Evolutionary conservation across 64 coral and sea anemone genomes (phyloP).

Genomic region (Actinia tenebrosa): DNA sequence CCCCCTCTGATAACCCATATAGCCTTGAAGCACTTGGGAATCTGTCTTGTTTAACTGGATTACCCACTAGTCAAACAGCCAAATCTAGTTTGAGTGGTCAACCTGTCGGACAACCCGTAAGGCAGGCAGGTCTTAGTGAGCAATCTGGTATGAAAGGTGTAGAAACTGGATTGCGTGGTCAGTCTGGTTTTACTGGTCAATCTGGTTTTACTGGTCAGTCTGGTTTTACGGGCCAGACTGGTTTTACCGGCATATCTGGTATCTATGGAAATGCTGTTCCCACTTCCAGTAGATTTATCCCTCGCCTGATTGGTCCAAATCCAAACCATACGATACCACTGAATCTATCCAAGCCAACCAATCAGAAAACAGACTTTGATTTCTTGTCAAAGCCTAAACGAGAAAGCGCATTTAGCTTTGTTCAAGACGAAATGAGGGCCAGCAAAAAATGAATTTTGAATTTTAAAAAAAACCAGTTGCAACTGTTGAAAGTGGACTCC

Average conservation of each 20-base stretch:
- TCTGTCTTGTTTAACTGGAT: not conserved
- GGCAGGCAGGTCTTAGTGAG: not conserved
- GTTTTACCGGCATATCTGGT: not conserved
- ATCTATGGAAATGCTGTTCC: not conserved
- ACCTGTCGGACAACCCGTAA: not conserved
- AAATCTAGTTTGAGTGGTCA: not conserved
- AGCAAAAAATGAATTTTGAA: conserved; percentile 17
- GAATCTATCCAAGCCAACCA: conserved; percentile 28
- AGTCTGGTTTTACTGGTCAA: not conserved
- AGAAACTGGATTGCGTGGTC: not conserved
- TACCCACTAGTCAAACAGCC: not conserved
- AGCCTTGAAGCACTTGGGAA: not conserved
- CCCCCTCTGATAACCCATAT: not conserved
- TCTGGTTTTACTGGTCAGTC: not conserved
- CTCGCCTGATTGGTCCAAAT: not conserved
- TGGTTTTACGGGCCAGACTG: no score
- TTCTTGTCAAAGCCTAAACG: conserved; percentile 43
- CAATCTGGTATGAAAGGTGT: not conserved
- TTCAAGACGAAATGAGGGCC: conserved; percentile 55
- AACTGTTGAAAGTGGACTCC: no score
- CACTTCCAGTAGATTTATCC: not conserved
- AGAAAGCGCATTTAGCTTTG: conserved; percentile 61
- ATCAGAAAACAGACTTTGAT: conserved; percentile 40
- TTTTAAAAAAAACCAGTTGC: no score
- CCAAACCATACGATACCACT: conserved; percentile 9